Conservation (phyloP, 2,888 invertebrate species). For the Gisinianus flammeolus region DNA sequence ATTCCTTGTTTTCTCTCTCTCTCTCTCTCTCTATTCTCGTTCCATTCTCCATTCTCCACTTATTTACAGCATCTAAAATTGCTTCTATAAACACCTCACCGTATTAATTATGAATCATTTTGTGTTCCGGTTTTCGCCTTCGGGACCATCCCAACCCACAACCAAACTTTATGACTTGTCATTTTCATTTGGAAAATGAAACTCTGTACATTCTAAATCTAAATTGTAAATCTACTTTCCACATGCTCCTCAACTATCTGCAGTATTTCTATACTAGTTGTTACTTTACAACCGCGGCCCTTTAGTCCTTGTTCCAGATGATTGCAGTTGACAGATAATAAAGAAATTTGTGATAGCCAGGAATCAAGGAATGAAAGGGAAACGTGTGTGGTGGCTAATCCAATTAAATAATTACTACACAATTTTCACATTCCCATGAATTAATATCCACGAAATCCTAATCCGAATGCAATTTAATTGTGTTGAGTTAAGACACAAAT, state of each 20-base stretch:
- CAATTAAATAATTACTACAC: neutral
- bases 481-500: no score
- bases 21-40: no score
- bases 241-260: neutral
- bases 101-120: constrained; percentile 18
- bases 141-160: constrained; percentile 3
- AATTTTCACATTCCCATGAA: no score
- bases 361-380: neutral
- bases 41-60: neutral
- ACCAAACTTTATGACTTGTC: constrained; percentile 13
- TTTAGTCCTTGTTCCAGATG: no score
- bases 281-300: neutral
- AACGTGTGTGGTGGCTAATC: neutral
- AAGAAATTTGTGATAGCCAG: neutral
- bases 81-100: constrained; percentile 6
- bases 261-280: neutral
- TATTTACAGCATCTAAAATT: constrained; percentile 9
- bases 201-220: neutral
- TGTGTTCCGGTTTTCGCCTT: neutral
- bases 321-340: neutral
- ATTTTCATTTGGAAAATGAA: neutral
- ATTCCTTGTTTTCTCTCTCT: neutral
- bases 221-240: neutral
- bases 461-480: no score
- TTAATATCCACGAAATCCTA: no score